A percentile compares a stretch with the other conserved stretches of the same genome.
phyloP scores from a whole-genome alignment of 23 tunicate species.

The Aplidium turbinatum region DNA sequence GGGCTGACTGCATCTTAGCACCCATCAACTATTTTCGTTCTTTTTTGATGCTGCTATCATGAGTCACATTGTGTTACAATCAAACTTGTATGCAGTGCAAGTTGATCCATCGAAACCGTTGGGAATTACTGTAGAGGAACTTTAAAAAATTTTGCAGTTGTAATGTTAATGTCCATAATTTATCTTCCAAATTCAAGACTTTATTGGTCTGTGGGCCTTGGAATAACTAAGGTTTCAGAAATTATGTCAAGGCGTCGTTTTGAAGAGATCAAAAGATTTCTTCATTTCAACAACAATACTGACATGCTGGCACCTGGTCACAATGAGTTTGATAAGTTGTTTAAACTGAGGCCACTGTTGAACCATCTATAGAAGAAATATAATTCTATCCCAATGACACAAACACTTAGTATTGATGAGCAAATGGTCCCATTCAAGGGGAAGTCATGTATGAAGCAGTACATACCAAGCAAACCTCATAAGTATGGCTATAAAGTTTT shows the following conservation, averaged over 20 bases:
- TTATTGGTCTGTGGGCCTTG: slow-evolving; percentile 11
- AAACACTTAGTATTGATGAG: slow-evolving; percentile 22
- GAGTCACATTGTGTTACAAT: slow-evolving; percentile 10
- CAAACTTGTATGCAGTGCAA: slow-evolving; percentile 23
- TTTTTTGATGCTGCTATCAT: background rate
- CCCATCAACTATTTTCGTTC: slow-evolving; percentile 4
- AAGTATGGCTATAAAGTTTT: slow-evolving; percentile 12
- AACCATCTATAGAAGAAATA: slow-evolving; percentile 6
- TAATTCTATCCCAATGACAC: background rate
- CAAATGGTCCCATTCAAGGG: slow-evolving; percentile 30
- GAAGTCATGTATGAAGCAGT: slow-evolving; percentile 20
- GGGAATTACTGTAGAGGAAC: background rate
- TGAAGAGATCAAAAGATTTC: slow-evolving; percentile 9
- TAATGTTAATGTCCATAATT: slow-evolving; percentile 4
- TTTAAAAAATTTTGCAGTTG: slow-evolving; percentile 8
- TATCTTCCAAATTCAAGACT: background rate
- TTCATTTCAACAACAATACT: slow-evolving; percentile 14
- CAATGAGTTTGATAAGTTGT: slow-evolving; percentile 16
- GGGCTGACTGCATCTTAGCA: background rate
- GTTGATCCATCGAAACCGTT: background rate
- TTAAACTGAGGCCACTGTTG: slow-evolving; percentile 20
- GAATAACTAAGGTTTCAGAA: background rate
- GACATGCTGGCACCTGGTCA: slow-evolving; percentile 6
- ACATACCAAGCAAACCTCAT: slow-evolving; percentile 19
- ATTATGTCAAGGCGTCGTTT: slow-evolving; percentile 11